These are phyloP conservation scores for Syncerus caffer DNA, from an alignment of 2,797 vertebrate species.

Conservation along the genomic window DNA sequence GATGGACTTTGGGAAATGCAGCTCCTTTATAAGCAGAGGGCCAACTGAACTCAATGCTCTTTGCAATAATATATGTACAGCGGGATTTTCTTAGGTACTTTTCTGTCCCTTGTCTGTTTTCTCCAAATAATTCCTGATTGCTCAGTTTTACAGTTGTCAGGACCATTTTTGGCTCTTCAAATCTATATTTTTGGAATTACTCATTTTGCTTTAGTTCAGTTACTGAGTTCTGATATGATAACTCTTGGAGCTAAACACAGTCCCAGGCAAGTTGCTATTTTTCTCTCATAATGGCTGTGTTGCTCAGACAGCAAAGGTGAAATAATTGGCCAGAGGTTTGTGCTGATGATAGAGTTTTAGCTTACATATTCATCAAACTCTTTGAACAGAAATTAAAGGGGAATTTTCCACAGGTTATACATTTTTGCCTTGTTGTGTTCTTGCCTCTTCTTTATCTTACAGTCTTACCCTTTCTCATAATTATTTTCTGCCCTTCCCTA, in stretches of 20 bases:
- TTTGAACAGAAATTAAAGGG: background rate
- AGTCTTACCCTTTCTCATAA: background rate
- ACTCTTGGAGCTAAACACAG: background rate
- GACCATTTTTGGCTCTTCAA: background rate
- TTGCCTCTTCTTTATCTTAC: background rate
- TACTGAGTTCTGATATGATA: background rate
- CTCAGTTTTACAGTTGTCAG: background rate
- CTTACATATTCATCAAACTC: background rate
- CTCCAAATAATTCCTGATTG: conserved; percentile 18
- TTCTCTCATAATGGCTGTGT: background rate
- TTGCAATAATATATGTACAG: background rate
- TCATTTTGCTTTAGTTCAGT: background rate
- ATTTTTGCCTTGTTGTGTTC: background rate
- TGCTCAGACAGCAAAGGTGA: background rate
- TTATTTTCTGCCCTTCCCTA: background rate
- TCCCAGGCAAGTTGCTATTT: background rate
- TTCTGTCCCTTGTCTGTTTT: background rate
- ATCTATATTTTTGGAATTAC: conserved; percentile 19
- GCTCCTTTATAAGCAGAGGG: background rate
- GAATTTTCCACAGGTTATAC: background rate
- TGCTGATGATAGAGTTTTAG: background rate
- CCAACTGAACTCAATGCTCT: background rate
- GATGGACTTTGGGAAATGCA: background rate
- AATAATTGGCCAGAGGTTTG: background rate
- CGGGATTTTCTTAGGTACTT: background rate